These are phyloP conservation scores for Morone chrysops DNA, from an alignment of 2,113 vertebrate genomes.

Conservation along the genomic window DNA sequence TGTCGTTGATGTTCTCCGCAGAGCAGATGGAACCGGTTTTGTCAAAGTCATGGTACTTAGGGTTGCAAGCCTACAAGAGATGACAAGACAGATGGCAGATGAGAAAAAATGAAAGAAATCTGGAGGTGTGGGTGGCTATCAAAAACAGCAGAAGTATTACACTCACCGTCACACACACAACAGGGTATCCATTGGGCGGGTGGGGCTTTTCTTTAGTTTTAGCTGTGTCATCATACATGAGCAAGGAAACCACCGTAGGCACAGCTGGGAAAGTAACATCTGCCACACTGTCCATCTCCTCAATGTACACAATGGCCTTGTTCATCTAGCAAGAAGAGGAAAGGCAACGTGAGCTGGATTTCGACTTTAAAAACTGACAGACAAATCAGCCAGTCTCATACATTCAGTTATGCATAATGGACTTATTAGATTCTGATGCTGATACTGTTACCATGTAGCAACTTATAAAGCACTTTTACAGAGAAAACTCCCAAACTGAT, in stretches of 20 bases:
- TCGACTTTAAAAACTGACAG: too few relatives aligned
- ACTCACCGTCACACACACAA: constrained; percentile 86
- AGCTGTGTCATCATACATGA: constrained; percentile 83
- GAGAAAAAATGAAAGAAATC: neutral
- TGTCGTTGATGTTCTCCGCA: constrained; percentile 87
- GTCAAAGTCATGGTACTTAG: constrained; percentile 88
- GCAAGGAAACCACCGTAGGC: constrained; percentile 85
- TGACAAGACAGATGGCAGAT: neutral
- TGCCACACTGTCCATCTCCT: constrained; percentile 88
- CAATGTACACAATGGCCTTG: constrained; percentile 88
- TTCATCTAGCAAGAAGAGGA: constrained; percentile 78
- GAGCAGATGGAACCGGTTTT: constrained; percentile 89
- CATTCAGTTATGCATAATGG: too few relatives aligned
- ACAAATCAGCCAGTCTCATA: too few relatives aligned
- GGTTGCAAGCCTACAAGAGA: constrained; percentile 85
- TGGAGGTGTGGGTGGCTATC: neutral
- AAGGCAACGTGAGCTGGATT: neutral
- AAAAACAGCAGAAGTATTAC: neutral
- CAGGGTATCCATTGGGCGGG: constrained; percentile 84
- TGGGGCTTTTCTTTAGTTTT: constrained; percentile 80
- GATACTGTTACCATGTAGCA: neutral
- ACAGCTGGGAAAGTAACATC: constrained; percentile 88
- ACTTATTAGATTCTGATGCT: neutral
- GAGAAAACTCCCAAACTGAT: neutral
- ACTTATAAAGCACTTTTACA: neutral